phyloP scores from a whole-genome alignment of 2,113 vertebrate species.

The Seriola aureovittata region DNA sequence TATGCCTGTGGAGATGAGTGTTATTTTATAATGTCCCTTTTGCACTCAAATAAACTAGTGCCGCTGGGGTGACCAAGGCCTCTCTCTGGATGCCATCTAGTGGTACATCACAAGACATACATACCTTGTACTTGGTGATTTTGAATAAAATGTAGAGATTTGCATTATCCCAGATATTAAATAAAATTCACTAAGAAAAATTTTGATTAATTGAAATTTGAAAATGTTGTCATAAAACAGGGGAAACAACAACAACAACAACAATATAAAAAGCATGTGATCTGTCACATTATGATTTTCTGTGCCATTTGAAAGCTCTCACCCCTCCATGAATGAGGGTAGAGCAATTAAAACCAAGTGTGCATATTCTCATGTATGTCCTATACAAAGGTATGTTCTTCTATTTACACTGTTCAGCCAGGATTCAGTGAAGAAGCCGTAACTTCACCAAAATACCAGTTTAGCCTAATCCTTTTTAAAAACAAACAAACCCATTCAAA shows the following conservation, averaged over 20 bases:
- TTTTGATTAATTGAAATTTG: neutral
- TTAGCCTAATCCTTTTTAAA: neutral
- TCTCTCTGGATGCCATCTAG: constrained; percentile 78
- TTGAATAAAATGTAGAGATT: neutral
- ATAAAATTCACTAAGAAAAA: neutral
- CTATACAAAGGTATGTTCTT: constrained; percentile 3
- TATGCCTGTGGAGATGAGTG: neutral
- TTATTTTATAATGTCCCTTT: constrained; percentile 28
- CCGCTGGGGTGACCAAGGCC: constrained; percentile 19
- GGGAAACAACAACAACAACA: too few relatives aligned
- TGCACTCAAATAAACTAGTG: constrained; percentile 8
- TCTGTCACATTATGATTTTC: constrained; percentile 9
- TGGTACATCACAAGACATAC: constrained; percentile 36
- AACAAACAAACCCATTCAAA: constrained; percentile 5
- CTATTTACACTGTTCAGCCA: constrained; percentile 3
- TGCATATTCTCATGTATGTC: neutral
- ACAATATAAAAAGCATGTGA: neutral
- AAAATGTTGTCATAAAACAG: neutral
- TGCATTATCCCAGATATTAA: neutral
- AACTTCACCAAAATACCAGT: neutral
- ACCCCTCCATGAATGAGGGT: constrained; percentile 8
- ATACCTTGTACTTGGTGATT: neutral
- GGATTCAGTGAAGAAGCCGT: neutral
- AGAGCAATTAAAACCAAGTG: constrained; percentile 16
- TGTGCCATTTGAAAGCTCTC: constrained; percentile 3